phyloP scores from a whole-genome alignment of 1,140 invertebrate species.

The Orussus abietinus region DNA sequence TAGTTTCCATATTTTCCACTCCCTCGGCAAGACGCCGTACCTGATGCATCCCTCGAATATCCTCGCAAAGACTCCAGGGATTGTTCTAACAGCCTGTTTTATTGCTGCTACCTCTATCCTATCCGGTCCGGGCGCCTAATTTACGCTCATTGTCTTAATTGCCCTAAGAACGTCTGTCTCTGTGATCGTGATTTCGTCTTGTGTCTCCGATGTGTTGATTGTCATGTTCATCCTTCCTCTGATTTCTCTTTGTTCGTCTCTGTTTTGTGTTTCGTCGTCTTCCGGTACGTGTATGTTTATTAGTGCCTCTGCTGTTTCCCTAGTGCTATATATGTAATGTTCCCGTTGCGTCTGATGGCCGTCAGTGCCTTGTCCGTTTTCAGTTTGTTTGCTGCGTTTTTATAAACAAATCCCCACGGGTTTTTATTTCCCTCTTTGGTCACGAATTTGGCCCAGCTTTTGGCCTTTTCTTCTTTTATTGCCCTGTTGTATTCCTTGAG shows the following conservation, averaged over 20 bases:
- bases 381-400: constrained; percentile 5
- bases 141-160: background rate
- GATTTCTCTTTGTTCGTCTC: background rate
- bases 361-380: background rate
- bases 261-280: background rate
- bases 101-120: constrained; percentile 23
- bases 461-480: background rate
- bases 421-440: constrained; percentile 15
- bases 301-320: background rate
- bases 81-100: constrained; percentile 11
- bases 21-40: constrained; percentile 30
- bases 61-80: constrained; percentile 10
- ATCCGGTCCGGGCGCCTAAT: constrained; percentile 35
- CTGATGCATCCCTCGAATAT: constrained; percentile 26
- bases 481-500: constrained; percentile 1
- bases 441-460: constrained; percentile 20
- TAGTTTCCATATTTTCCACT: constrained; percentile 41
- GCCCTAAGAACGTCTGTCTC: background rate
- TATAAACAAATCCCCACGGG: constrained; percentile 16
- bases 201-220: too few species aligned
- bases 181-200: too few species aligned
- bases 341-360: background rate
- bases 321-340: background rate
- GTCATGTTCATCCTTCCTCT: background rate
- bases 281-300: constrained; percentile 5